A percentile compares a stretch with the other conserved stretches of the same genome.
phyloP scores from a whole-genome alignment of 2,888 invertebrate genomes.

The Lepidocyrtoides sp. region DNA sequence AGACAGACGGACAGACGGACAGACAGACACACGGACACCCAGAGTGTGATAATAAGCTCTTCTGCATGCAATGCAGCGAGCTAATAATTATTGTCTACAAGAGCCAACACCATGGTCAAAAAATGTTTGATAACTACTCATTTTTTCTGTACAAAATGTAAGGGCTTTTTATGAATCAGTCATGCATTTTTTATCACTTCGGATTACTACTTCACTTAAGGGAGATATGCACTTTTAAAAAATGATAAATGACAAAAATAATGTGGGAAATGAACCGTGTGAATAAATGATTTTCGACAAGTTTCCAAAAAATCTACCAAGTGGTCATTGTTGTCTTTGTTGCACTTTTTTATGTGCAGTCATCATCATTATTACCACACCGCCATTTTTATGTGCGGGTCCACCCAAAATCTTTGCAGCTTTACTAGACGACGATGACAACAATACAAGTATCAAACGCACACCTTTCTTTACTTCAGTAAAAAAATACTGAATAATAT shows the following conservation, averaged over 20 bases:
- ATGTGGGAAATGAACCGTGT: conserved; percentile 46
- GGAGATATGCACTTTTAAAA: neutral
- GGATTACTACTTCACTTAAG: neutral
- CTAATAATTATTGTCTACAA: too few species aligned
- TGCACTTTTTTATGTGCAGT: neutral
- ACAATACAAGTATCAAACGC: neutral
- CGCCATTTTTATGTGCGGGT: conserved; percentile 3
- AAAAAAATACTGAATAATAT: neutral
- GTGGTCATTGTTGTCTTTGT: neutral
- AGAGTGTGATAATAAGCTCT: too few species aligned
- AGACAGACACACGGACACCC: too few species aligned
- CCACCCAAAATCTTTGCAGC: neutral
- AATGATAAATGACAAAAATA: conserved; percentile 9
- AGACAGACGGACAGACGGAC: too few species aligned
- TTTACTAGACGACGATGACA: neutral
- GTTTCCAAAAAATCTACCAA: neutral
- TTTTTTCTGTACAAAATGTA: neutral
- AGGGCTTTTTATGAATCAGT: neutral
- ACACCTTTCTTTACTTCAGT: conserved; percentile 27
- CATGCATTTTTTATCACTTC: neutral
- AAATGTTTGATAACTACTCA: too few species aligned
- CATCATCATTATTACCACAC: neutral
- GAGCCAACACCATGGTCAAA: too few species aligned
- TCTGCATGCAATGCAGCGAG: too few species aligned
- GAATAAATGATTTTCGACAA: neutral